These are phyloP conservation scores for Mobula birostris DNA, from an alignment of 2,113 vertebrate genomes.

Conservation along the genomic window DNA sequence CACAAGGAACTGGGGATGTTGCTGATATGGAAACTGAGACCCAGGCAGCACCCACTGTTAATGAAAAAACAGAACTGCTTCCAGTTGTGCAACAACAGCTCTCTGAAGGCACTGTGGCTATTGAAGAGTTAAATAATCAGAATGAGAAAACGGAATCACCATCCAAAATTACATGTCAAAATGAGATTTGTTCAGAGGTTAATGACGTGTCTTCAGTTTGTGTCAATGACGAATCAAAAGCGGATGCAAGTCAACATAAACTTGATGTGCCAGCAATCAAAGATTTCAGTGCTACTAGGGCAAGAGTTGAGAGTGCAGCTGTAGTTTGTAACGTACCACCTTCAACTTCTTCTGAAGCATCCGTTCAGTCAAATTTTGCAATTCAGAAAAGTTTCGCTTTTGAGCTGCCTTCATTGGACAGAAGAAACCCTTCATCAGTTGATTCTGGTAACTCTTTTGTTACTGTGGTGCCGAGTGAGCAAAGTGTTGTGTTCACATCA, in stretches of 20 bases:
- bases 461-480: not conserved
- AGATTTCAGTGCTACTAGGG: not conserved
- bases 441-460: not conserved
- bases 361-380: not conserved
- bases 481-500: not conserved
- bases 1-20: not conserved
- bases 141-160: not conserved
- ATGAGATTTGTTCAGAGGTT: not conserved
- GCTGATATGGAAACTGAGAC: slow-evolving; percentile 19
- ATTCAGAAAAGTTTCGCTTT: not conserved
- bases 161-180: slow-evolving; percentile 3
- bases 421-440: not conserved
- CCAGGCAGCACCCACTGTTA: not conserved
- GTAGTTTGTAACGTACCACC: not conserved
- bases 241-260: not conserved
- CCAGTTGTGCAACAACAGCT: not conserved
- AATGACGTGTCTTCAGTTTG: not conserved
- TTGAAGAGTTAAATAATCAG: slow-evolving; percentile 14
- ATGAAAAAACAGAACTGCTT: not conserved
- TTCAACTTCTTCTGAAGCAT: not conserved
- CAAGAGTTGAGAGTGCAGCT: not conserved
- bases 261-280: not conserved
- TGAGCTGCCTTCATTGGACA: not conserved
- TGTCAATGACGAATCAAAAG: not conserved
- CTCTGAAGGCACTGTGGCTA: not conserved